Percentiles rank a stretch among this genome's conserved stretches.
Evolutionary conservation across 1,140 invertebrate genomes (phyloP).

Genomic region (Phenacoccus solenopsis): DNA sequence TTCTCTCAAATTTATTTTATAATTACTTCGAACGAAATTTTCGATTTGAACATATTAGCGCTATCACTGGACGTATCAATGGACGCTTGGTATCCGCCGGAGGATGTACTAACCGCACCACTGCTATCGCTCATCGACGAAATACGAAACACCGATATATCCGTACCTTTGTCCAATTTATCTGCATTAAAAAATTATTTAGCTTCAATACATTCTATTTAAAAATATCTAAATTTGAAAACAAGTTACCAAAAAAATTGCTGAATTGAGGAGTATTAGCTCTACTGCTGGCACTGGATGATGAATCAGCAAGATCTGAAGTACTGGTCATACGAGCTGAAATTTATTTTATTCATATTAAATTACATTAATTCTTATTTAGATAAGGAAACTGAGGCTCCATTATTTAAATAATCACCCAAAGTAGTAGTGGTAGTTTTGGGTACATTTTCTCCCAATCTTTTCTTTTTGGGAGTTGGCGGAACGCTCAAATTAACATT

Average conservation of each 20-base stretch:
- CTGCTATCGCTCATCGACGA: slow-evolving; percentile 7
- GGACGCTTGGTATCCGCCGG: not conserved
- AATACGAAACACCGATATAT: not conserved
- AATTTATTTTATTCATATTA: not conserved
- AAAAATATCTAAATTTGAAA: no score
- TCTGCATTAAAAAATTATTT: not conserved
- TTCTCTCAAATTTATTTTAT: not conserved
- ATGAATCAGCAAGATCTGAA: not conserved
- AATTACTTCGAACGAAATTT: not conserved
- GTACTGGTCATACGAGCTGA: not conserved
- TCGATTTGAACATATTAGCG: not conserved
- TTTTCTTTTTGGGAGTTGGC: not conserved
- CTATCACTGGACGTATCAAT: slow-evolving; percentile 6
- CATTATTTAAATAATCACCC: not conserved
- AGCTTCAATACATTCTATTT: not conserved
- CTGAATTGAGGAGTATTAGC: not conserved
- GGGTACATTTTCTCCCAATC: not conserved
- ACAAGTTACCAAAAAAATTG: not conserved
- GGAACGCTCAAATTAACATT: not conserved
- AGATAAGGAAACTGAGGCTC: no score
- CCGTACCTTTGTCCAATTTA: not conserved
- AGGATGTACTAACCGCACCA: not conserved
- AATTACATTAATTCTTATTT: no score
- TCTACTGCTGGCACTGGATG: not conserved
- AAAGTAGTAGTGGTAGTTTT: not conserved